Conservation (phyloP, 2,113 vertebrate species). For the Petaurus breviceps region DNA sequence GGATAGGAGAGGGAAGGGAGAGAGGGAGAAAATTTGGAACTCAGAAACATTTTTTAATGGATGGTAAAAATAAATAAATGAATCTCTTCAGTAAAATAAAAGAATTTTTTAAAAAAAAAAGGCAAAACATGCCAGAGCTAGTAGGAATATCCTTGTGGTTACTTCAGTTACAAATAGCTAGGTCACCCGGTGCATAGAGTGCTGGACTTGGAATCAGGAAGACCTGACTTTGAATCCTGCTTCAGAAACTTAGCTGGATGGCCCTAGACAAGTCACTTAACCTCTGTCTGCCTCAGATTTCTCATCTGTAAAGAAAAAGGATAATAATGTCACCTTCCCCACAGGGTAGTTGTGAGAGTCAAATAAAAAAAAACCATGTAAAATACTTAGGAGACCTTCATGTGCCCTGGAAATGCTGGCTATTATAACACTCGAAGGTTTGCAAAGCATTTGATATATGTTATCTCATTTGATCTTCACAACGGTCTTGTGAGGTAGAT, state of each 20-base stretch:
- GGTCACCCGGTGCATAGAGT: background rate
- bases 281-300: background rate
- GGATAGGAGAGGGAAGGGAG: background rate
- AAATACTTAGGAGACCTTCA: background rate
- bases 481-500: background rate
- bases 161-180: background rate
- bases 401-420: background rate
- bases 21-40: background rate
- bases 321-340: background rate
- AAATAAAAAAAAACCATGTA: background rate
- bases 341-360: background rate
- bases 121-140: background rate
- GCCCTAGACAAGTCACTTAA: background rate
- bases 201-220: background rate
- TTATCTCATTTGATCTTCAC: too few relatives aligned
- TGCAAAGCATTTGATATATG: background rate
- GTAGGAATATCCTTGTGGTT: background rate
- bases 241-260: background rate
- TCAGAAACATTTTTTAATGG: background rate
- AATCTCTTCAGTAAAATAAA: background rate
- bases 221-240: background rate
- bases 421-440: background rate
- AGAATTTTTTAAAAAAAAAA: background rate
- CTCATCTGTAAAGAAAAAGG: background rate
- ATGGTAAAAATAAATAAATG: background rate